Evolutionary conservation across 2,888 invertebrate genomes (phyloP), one percentile per base, ranked within the genome.

Genomic region (Eucriotettix oculatus): DNA sequence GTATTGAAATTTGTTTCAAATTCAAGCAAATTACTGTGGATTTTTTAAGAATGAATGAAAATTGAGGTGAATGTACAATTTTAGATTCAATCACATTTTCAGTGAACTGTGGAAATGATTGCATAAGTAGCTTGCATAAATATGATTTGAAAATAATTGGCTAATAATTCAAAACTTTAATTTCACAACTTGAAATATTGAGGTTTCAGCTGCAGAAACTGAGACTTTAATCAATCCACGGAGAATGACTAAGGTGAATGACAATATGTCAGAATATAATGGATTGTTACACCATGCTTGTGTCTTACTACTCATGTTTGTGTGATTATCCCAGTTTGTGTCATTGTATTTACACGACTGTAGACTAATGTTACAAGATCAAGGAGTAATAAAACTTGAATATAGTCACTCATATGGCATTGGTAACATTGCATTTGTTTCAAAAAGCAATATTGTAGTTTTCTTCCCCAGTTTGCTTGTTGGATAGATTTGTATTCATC

Each of bases 401-500:
- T 69, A 70, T 71, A 69, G 68, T 70, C 57, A 57, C 69, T 69
- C 70, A 72, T 70, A 71, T 72, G 72, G 71, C 68, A 68, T 64
- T 60, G 60, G 60, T 62, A 62, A 59, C 63, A 62, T 61, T 62
- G 62, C 63, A 63, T 63, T 63, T 64, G 63, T 63, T 63, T 65
- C 40, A 55, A 63, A 69, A 71, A 71, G 64, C 70, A 71, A 73
- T 64, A 63, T 64, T 72, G 72, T 73, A 73, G 73, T 72, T 72
- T 73, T 72, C 29, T 29, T 73, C 73, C 72, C 73, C 73, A 72
- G 72, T 73, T 73, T 73, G 74, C 73, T 74, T 74, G 73, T 74
- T 74, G 72, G 72, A 73, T 73, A 74, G 73, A 73, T 74, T 74
- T 74, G 73, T 74, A 74, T 74, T 73, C 72, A 74, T 74, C 63